Conservation (phyloP, 2,888 invertebrate species). For the Dilophus febrilis region DNA sequence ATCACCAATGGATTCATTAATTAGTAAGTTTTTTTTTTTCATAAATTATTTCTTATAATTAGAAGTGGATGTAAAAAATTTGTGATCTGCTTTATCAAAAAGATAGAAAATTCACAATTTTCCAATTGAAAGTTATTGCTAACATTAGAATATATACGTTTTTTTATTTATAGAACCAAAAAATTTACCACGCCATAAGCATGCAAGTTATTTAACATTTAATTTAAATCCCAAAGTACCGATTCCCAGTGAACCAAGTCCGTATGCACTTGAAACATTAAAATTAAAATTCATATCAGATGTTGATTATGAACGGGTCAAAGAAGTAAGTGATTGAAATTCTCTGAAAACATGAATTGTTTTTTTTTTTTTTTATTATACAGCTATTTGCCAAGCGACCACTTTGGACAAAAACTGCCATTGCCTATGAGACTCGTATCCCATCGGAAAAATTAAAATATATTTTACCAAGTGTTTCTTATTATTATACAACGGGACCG, state of each 20-base stretch:
- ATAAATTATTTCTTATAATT: too few species aligned
- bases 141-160: too few species aligned
- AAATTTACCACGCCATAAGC: conserved; percentile 36
- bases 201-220: conserved; percentile 44
- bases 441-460: conserved; percentile 47
- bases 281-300: conserved; percentile 29
- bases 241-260: conserved; percentile 44
- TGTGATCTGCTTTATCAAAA: background rate
- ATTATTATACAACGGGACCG: conserved; percentile 77
- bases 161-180: conserved; percentile 30
- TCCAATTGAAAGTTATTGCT: too few species aligned
- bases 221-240: conserved; percentile 39
- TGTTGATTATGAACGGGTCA: conserved; percentile 32
- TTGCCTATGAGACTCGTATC: conserved; percentile 47
- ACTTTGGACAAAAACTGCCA: conserved; percentile 70
- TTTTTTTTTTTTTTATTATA: conserved; percentile 13
- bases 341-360: background rate
- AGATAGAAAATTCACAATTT: background rate
- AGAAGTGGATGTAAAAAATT: background rate
- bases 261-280: conserved; percentile 37
- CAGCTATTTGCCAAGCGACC: conserved; percentile 72
- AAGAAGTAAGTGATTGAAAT: conserved; percentile 22
- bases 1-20: conserved; percentile 19
- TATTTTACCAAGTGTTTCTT: conserved; percentile 67
- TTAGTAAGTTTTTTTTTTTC: conserved; percentile 15